Evolutionary conservation across 2,888 invertebrate genomes (phyloP).

Genomic region (Aleiodes testaceus): DNA sequence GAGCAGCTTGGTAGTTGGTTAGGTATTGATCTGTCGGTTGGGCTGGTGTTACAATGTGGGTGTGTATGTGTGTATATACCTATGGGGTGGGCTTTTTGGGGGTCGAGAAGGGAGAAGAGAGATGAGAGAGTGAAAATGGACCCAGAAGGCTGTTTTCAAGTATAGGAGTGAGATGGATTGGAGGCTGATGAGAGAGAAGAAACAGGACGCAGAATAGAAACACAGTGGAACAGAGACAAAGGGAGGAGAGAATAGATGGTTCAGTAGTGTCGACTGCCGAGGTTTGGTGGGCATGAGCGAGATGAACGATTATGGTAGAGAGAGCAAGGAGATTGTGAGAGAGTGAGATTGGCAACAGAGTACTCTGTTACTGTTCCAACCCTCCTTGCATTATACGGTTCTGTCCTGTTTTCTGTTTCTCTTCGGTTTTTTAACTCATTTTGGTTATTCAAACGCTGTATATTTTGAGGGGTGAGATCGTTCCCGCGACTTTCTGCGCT

Average conservation of each 20-base stretch:
- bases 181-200: slow-evolving; percentile 24
- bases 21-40: slow-evolving; percentile 69
- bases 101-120: slow-evolving; percentile 3
- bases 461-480: slow-evolving; percentile 8
- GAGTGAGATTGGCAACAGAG: slow-evolving; percentile 59
- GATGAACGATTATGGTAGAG: slow-evolving; percentile 61
- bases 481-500: slow-evolving; percentile 22
- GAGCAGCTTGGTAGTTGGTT: slow-evolving; percentile 69
- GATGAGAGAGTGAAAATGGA: slow-evolving; percentile 49
- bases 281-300: slow-evolving; percentile 50
- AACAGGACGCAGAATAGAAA: slow-evolving; percentile 24
- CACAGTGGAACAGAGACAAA: slow-evolving; percentile 40
- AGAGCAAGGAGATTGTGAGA: slow-evolving; percentile 57
- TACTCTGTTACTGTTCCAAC: slow-evolving; percentile 16
- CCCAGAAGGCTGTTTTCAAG: slow-evolving; percentile 42
- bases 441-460: not conserved
- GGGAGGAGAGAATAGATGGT: slow-evolving; percentile 49
- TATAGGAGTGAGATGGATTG: slow-evolving; percentile 31
- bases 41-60: slow-evolving; percentile 66
- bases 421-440: not conserved
- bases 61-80: slow-evolving; percentile 61
- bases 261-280: slow-evolving; percentile 43
- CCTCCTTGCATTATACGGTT: not conserved
- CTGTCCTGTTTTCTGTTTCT: slow-evolving; percentile 27
- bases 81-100: slow-evolving; percentile 47